Evolutionary conservation across 2,113 vertebrate species (phyloP).

Genomic region (Machaerirhynchus nigripectus): DNA sequence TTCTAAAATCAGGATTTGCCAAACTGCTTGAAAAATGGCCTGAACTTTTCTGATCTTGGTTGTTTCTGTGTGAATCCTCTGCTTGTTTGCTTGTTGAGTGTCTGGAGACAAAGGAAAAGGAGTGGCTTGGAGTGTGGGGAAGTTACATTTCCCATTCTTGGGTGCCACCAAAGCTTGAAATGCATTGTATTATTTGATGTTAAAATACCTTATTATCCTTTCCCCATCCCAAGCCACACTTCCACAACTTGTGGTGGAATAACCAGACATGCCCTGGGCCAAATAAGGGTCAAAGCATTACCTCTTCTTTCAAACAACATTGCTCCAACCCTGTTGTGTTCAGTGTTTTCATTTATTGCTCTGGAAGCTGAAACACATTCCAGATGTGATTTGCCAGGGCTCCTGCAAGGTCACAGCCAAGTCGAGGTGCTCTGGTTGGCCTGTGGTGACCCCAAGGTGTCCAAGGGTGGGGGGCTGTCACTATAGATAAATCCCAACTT

Average conservation of each 20-base stretch:
- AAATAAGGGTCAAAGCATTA: slow-evolving; percentile 29
- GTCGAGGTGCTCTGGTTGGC: slow-evolving; percentile 55
- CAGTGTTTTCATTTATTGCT: slow-evolving; percentile 67
- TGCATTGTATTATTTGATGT: background rate
- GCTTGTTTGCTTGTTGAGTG: background rate
- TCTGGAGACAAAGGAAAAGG: background rate
- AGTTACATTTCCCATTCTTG: background rate
- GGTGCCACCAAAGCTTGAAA: background rate
- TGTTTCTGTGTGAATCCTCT: background rate
- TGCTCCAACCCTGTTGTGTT: slow-evolving; percentile 30
- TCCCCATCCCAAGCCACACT: slow-evolving; percentile 10
- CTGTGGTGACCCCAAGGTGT: slow-evolving; percentile 55
- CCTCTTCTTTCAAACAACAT: slow-evolving; percentile 22
- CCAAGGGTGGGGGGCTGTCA: slow-evolving; percentile 16
- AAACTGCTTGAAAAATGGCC: background rate
- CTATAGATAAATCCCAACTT: slow-evolving; percentile 25
- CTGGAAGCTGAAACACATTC: slow-evolving; percentile 69
- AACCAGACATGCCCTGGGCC: slow-evolving; percentile 38
- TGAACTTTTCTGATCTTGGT: background rate
- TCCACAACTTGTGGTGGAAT: slow-evolving; percentile 6
- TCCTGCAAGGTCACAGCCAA: slow-evolving; percentile 64
- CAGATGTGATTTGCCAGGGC: slow-evolving; percentile 70
- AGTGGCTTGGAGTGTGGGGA: background rate
- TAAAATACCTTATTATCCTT: background rate
- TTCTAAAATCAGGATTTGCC: background rate